Percentiles rank a stretch among this genome's conserved stretches.
Conservation (phyloP, 2,888 invertebrate species). For the Spodoptera picta region DNA sequence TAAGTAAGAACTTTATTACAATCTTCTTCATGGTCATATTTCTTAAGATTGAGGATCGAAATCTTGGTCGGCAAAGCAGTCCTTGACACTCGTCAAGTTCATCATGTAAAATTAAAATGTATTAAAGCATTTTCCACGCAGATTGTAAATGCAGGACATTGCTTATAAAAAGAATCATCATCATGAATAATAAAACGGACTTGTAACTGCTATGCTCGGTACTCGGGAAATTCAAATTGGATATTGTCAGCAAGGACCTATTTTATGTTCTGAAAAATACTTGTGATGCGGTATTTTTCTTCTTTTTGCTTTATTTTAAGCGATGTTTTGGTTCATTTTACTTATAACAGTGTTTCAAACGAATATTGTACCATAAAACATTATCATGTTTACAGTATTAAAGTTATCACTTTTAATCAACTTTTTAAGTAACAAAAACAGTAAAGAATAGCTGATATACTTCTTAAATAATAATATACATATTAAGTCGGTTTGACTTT, state of each 20-base stretch:
- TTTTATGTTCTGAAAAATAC: conserved; percentile 40
- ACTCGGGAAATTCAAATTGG: conserved; percentile 44
- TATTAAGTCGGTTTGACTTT: too few species aligned
- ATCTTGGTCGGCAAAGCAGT: too few species aligned
- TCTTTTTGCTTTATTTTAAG: conserved; percentile 7
- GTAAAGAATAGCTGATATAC: too few species aligned
- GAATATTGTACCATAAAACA: not conserved
- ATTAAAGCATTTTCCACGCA: conserved; percentile 6
- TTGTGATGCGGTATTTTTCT: conserved; percentile 2
- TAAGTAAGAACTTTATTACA: too few species aligned
- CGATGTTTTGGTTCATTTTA: not conserved
- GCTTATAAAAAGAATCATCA: conserved; percentile 37
- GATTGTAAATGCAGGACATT: conserved; percentile 6
- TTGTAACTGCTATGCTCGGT: conserved; percentile 25
- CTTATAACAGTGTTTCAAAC: not conserved
- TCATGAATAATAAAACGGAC: conserved; percentile 41
- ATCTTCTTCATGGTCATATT: too few species aligned
- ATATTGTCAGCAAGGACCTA: conserved; percentile 29
- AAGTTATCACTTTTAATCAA: too few species aligned
- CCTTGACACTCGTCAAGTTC: not conserved
- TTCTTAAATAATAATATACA: too few species aligned
- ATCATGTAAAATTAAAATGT: not conserved
- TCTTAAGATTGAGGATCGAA: too few species aligned
- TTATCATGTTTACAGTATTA: too few species aligned
- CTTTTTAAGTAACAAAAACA: too few species aligned